Evolutionary conservation across 2,797 vertebrate genomes (phyloP).

Genomic region (Hipposideros larvatus): DNA sequence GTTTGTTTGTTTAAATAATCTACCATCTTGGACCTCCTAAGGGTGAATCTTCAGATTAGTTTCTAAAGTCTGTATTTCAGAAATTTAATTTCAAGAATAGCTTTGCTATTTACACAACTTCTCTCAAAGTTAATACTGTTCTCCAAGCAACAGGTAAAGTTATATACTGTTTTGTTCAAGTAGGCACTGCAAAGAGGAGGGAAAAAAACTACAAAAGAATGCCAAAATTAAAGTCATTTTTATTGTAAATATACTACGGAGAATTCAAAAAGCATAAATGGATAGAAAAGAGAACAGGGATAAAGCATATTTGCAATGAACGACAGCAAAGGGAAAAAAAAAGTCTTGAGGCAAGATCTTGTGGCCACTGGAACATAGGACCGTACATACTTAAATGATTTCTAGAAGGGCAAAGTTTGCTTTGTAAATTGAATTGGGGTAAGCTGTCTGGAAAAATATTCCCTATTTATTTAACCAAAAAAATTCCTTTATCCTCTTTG

Average conservation of each 20-base stretch:
- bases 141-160: slow-evolving; percentile 59
- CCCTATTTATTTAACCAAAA: slow-evolving; percentile 85
- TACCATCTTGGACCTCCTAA: too few species aligned
- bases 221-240: slow-evolving; percentile 68
- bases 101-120: slow-evolving; percentile 61
- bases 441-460: slow-evolving; percentile 85
- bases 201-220: slow-evolving; percentile 50
- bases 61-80: slow-evolving; percentile 43
- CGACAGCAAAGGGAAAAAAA: slow-evolving; percentile 78
- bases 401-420: slow-evolving; percentile 81
- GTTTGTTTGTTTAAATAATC: too few species aligned
- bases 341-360: slow-evolving; percentile 78
- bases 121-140: not conserved
- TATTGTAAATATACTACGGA: slow-evolving; percentile 78
- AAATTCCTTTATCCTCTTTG: slow-evolving; percentile 70
- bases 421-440: slow-evolving; percentile 83
- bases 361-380: slow-evolving; percentile 82
- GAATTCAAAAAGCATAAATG: slow-evolving; percentile 69
- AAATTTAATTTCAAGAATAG: slow-evolving; percentile 65
- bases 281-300: slow-evolving; percentile 72
- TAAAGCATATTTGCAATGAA: slow-evolving; percentile 80
- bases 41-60: not conserved
- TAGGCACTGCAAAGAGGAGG: not conserved
- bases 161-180: slow-evolving; percentile 36
- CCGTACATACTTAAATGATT: slow-evolving; percentile 75